Evolutionary conservation across 2,888 invertebrate genomes (phyloP).

Genomic region (Meta bourneti): DNA sequence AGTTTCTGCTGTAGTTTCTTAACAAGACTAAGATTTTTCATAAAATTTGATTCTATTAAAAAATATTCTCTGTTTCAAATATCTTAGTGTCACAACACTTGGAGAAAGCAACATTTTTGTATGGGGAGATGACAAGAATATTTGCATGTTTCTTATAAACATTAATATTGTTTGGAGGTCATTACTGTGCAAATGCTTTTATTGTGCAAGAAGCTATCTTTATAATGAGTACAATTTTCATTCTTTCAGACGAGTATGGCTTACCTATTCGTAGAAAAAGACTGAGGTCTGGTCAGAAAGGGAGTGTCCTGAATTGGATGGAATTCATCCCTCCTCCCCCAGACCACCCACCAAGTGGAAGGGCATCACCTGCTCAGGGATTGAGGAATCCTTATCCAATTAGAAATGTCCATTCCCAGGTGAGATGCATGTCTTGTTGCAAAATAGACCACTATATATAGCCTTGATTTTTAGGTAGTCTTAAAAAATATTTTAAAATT

Average conservation of each 20-base stretch:
- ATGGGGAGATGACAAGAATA: too few relatives aligned
- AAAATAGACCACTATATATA: not conserved
- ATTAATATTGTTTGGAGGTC: too few relatives aligned
- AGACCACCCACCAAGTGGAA: slow-evolving; percentile 81
- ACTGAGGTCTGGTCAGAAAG: slow-evolving; percentile 78
- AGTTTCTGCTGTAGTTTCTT: too few relatives aligned
- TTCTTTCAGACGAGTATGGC: slow-evolving; percentile 78
- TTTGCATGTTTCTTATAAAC: too few relatives aligned
- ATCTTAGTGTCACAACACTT: too few relatives aligned
- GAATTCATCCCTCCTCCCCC: slow-evolving; percentile 82
- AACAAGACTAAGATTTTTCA: too few relatives aligned
- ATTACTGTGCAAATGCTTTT: too few relatives aligned
- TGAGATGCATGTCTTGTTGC: not conserved
- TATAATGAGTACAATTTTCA: not conserved
- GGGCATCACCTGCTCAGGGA: slow-evolving; percentile 79
- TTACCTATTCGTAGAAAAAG: slow-evolving; percentile 77
- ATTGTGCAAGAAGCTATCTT: too few relatives aligned
- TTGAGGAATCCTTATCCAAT: slow-evolving; percentile 76
- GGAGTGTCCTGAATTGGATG: slow-evolving; percentile 80
- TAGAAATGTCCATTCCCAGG: slow-evolving; percentile 71
- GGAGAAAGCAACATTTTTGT: too few relatives aligned
- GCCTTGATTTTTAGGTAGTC: not conserved
- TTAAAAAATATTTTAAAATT: too few relatives aligned
- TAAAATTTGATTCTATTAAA: too few relatives aligned
- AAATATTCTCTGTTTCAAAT: too few relatives aligned